Conservation (phyloP, 2,113 vertebrate genomes). For the Leiothrix lutea region DNA sequence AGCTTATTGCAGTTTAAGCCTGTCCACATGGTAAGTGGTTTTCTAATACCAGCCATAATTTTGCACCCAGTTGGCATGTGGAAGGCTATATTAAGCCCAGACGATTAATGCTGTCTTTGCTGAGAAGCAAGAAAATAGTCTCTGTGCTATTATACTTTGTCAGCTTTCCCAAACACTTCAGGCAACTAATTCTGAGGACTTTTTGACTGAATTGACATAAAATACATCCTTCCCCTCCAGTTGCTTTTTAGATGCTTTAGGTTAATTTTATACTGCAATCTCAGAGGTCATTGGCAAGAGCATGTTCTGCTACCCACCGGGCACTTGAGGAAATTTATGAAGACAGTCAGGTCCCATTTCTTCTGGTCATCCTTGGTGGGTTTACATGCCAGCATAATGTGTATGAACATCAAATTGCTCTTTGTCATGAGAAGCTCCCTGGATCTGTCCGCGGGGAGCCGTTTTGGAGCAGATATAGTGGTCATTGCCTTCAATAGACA, state of each 20-base stretch:
- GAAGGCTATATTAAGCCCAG: slow-evolving; percentile 64
- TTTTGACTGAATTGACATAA: slow-evolving; percentile 58
- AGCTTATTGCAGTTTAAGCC: slow-evolving; percentile 50
- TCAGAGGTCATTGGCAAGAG: slow-evolving; percentile 34
- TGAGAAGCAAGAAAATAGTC: slow-evolving; percentile 60
- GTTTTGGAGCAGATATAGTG: neutral
- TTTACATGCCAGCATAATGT: neutral
- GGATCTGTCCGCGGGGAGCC: neutral
- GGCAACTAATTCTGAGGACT: slow-evolving; percentile 54
- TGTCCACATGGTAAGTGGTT: slow-evolving; percentile 49
- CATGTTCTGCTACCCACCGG: neutral
- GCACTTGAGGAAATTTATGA: slow-evolving; percentile 23
- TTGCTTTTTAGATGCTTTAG: slow-evolving; percentile 25
- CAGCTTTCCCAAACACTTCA: slow-evolving; percentile 65
- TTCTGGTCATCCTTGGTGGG: neutral
- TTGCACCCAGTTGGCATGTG: slow-evolving; percentile 59
- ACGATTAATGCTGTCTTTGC: slow-evolving; percentile 58
- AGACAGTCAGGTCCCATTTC: neutral
- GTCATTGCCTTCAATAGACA: neutral
- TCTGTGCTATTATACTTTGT: slow-evolving; percentile 39
- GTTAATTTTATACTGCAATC: slow-evolving; percentile 41
- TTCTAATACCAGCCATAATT: slow-evolving; percentile 64
- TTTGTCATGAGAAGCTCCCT: neutral
- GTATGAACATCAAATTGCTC: neutral
- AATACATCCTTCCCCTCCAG: slow-evolving; percentile 54